These are phyloP conservation scores for Ophion ellenae DNA, from an alignment of 2,888 invertebrate species.

Conservation along the genomic window DNA sequence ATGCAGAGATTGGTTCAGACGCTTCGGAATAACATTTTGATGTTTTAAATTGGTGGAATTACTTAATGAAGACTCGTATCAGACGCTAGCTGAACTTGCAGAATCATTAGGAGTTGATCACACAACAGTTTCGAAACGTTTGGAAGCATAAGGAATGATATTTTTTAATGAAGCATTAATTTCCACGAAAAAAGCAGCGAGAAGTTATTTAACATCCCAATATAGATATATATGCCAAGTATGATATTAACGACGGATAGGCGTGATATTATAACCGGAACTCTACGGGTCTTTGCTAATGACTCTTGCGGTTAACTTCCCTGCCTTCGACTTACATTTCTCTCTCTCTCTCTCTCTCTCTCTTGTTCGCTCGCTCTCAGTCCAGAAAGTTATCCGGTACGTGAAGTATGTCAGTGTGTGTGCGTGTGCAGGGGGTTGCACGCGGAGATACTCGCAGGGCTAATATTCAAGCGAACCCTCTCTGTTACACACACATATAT, in stretches of 20 bases:
- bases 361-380: not conserved
- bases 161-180: too few relatives aligned
- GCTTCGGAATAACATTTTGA: too few relatives aligned
- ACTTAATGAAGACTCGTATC: too few relatives aligned
- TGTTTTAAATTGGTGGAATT: too few relatives aligned
- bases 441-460: constrained; percentile 11
- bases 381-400: not conserved
- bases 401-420: constrained; percentile 45
- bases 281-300: constrained; percentile 55
- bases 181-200: too few relatives aligned
- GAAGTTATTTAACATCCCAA: too few relatives aligned
- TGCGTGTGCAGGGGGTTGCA: not conserved
- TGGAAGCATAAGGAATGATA: too few relatives aligned
- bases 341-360: constrained; percentile 13
- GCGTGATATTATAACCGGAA: constrained; percentile 61
- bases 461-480: constrained; percentile 22
- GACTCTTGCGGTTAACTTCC: constrained; percentile 58
- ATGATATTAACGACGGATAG: constrained; percentile 31
- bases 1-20: too few relatives aligned
- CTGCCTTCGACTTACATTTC: constrained; percentile 32
- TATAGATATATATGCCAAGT: not conserved
- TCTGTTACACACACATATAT: not conserved
- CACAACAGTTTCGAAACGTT: too few relatives aligned
- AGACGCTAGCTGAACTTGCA: too few relatives aligned
- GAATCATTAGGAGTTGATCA: too few relatives aligned